Evolutionary conservation across 2,113 vertebrate genomes (phyloP), one percentile per base, ranked within the genome.

Genomic region (Mystacornis crossleyi): DNA sequence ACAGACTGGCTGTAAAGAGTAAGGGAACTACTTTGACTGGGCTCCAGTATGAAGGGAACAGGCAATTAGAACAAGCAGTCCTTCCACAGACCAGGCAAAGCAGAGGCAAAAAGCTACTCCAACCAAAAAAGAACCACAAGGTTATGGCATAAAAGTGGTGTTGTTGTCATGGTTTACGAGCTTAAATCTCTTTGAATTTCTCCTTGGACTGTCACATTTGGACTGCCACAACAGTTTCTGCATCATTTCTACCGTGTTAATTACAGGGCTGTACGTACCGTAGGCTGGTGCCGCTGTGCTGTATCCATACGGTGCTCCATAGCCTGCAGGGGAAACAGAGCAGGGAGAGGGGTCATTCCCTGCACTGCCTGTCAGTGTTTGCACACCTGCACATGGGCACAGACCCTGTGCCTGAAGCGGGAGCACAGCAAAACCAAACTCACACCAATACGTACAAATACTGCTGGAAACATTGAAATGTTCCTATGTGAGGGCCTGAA

Each of bases 221-320:
- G 90, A 94, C 61, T 94, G 90, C 94, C 96, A 88, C 89, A 89
- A 89, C 54, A 90, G 73, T 89, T 72, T 61, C 15, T 33, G 58
- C 90, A 82, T 10, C 0, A 66, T 33, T 86, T 91, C 47, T 89
- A 74, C 19, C 1, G 3, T 51, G 71, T 83, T 71, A 91, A 96
- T 81, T 45, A 96, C 70, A 81, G 74, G 12, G 38, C 48, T 89
- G 86, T 98, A 99, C 99, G 24, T 99, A 99, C 99, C 99, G 67
- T 99, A 99, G 81, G 99, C 99, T 77, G 99, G 99, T 38, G 99
- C 99, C 21, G 99, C 99, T 89, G 99, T 98, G 81, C 99, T 99
- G 96, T 99, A 99, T 78, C 99, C 99, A 51, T 99, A 99, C 0
- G 99, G 99, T 75, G 99, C 98, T 96, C 99, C 99, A 14, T 99